Base-by-base conservation (phyloP, 2,888 invertebrate genomes). In the Calephelis perditalis region DNA sequence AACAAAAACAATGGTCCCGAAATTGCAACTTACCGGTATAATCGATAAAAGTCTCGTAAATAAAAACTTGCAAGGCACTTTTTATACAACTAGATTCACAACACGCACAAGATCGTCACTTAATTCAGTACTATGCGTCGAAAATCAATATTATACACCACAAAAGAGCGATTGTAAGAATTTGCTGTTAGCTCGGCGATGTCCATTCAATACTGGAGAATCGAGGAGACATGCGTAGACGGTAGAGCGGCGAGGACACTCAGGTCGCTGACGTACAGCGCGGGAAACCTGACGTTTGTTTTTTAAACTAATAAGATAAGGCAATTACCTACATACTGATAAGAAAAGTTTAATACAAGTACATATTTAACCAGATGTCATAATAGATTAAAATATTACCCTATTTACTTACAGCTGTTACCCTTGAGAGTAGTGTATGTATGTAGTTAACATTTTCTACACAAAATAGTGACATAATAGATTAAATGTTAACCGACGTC, bases 221-320 rank as follows among this genome's bases (percentile, higher is more conserved):
- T 44, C 43, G 44, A 72, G 60, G 74, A 78, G 80, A 74, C 86
- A 87, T 88, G 88, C 87, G 88, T 86, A 40, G 40, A 40, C 40
- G 40, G 40, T 40, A 86, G 67, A 76, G 73, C 66, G 66, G 63
- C 68, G 71, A 62, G 65, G 65, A 63, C 58, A 57, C 57, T 57
- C 45, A 40, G 44, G 56, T 57, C 62, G 65, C 62, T 65, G 74
- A 73, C 74, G 67, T 70, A 70, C 69, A 77, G 73, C 76, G 87
- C 86, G 86, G 84, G 84, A 86, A 86, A 85, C 76, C 65, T 84
- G 84, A 84, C 83, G 77, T 82, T 78, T 77, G 64, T 63, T 77
- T 79, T 79, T 82, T 77, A 74, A 40, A 40, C 40, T 6, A 40
- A 40, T 40, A 40, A 40, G 40, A 40, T 40, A 40, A 40, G 40